These are phyloP conservation scores for Allobates femoralis DNA, from an alignment of 2,797 vertebrate genomes.

Conservation along the genomic window DNA sequence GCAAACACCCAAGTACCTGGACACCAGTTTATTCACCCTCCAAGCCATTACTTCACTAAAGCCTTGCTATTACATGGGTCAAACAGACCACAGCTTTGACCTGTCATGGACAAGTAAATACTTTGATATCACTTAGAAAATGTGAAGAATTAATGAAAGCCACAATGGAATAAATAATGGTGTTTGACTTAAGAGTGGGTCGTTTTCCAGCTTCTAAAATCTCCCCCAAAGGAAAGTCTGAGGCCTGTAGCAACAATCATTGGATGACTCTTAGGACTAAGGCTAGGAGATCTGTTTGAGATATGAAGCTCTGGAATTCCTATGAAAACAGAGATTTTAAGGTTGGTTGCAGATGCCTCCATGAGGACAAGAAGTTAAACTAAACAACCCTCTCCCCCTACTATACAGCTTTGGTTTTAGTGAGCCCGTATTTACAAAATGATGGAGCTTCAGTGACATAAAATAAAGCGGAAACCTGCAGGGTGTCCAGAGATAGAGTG, in stretches of 20 bases:
- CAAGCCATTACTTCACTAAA: background rate
- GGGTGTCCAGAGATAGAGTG: conserved; percentile 27
- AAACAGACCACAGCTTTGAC: conserved; percentile 23
- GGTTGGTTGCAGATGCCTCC: conserved; percentile 32
- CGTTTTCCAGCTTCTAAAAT: conserved; percentile 12
- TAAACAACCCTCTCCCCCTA: background rate
- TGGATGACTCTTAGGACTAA: conserved; percentile 20
- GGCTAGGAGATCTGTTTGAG: conserved; percentile 18
- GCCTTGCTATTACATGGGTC: background rate
- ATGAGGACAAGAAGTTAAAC: conserved; percentile 38
- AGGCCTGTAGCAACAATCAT: background rate
- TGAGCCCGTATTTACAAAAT: background rate
- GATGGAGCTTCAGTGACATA: background rate
- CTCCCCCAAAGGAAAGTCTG: conserved; percentile 28
- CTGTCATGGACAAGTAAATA: conserved; percentile 20
- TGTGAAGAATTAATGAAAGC: background rate
- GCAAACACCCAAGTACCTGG: conserved; percentile 26
- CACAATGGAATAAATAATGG: conserved; percentile 31
- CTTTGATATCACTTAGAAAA: background rate
- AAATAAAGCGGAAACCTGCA: conserved; percentile 5
- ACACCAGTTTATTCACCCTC: background rate
- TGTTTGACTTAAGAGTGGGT: conserved; percentile 6
- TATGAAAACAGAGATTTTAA: conserved; percentile 22
- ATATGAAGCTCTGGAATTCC: conserved; percentile 41
- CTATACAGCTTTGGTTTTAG: background rate